Evolutionary conservation across 2,113 vertebrate species (phyloP).

Genomic region (Lanius ludovicianus): DNA sequence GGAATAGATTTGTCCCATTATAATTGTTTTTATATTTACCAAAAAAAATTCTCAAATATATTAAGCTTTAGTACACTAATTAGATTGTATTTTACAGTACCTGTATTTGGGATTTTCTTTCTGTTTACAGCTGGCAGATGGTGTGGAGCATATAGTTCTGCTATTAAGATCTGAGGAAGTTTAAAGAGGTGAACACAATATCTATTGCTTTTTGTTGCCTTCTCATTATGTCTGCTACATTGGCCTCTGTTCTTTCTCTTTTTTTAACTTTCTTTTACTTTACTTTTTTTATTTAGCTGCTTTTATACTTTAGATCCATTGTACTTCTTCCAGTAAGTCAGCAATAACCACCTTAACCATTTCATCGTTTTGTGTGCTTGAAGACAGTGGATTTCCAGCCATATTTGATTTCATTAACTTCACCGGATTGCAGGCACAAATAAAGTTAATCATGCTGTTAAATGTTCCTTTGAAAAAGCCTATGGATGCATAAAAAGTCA

Average conservation of each 20-base stretch:
- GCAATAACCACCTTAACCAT: background rate
- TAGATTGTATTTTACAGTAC: slow-evolving; percentile 52
- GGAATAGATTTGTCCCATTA: slow-evolving; percentile 58
- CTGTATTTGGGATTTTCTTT: slow-evolving; percentile 27
- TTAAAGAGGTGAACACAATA: slow-evolving; percentile 12
- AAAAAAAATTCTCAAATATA: slow-evolving; percentile 55
- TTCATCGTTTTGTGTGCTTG: background rate
- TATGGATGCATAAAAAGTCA: background rate
- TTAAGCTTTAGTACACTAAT: slow-evolving; percentile 67
- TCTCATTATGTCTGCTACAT: background rate
- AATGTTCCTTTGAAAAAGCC: background rate
- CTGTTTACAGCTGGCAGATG: slow-evolving; percentile 57
- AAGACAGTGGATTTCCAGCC: background rate
- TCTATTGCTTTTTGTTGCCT: background rate
- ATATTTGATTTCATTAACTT: background rate
- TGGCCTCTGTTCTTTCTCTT: background rate
- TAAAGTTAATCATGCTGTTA: background rate
- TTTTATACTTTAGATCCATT: background rate
- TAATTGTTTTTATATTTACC: slow-evolving; percentile 73
- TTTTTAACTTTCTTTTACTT: background rate
- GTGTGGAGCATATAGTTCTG: slow-evolving; percentile 13
- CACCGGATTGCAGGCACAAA: background rate
- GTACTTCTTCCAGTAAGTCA: background rate
- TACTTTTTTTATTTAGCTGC: background rate
- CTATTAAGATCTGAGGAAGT: slow-evolving; percentile 22